phyloP scores from a whole-genome alignment of 2,113 vertebrate genomes.

The Parotia lawesii region DNA sequence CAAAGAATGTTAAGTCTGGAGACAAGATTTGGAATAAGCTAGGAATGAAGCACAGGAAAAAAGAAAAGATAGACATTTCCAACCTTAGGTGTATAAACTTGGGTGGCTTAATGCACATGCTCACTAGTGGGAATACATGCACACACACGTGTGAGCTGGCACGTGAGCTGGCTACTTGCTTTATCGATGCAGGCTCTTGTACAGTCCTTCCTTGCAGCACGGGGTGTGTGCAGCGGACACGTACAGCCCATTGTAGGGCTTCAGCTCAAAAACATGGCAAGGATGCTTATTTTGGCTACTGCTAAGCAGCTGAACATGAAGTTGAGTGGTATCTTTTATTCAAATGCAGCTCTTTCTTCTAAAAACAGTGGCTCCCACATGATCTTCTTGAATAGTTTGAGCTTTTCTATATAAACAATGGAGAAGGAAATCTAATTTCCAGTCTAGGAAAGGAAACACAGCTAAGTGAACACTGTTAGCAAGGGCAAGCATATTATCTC shows the following conservation, averaged over 20 bases:
- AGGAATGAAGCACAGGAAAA: not conserved
- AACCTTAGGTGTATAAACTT: not conserved
- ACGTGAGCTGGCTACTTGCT: not conserved
- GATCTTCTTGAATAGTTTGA: not conserved
- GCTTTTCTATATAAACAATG: not conserved
- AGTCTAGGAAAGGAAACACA: not conserved
- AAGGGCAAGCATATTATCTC: not conserved
- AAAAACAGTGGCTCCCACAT: not conserved
- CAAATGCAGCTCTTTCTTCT: not conserved
- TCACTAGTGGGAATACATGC: not conserved
- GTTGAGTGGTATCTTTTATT: not conserved
- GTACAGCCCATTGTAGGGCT: rapidly evolving
- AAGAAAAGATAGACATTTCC: not conserved
- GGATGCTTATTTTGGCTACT: not conserved
- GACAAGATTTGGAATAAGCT: not conserved
- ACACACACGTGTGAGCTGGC: not conserved
- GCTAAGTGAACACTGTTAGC: not conserved
- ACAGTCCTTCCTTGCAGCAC: not conserved
- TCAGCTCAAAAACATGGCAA: not conserved
- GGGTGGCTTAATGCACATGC: not conserved
- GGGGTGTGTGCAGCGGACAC: rapidly evolving
- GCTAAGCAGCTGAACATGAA: not conserved
- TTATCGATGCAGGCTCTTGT: not conserved
- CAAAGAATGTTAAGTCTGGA: rapidly evolving
- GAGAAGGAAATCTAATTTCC: not conserved